Base-by-base conservation (phyloP, 1,140 invertebrate species). In the Calephelis virginiensis region DNA sequence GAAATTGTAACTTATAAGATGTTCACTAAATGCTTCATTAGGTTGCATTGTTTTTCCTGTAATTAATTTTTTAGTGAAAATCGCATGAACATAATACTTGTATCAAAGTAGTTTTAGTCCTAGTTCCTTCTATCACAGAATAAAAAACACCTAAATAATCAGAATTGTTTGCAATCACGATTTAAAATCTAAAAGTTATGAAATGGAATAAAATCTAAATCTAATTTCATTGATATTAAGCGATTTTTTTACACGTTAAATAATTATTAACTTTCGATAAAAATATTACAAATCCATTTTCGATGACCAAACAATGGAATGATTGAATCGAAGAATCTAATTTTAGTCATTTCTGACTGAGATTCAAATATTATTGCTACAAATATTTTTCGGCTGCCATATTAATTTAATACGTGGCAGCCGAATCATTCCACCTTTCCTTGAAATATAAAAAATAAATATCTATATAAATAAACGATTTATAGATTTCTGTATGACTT, bases 91-190 rank as follows among this genome's bases (percentile, higher is more conserved):
- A 59, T 56, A 56, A 56, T 56, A 56, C 53, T 38, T 37, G 53
- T 56, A 38, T 59, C 53, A 38, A n/a, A 59, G 10, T 37, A 49
- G 17, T 43, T 65, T 59, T 65, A 82, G 71, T 83, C 78, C 82
- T 86, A 89, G 75, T 78, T 85, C 28, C 28, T 28, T 28, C 85
- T 89, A 90, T 90, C 87, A 90, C 87, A 90, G 86, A 81, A 85
- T 85, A 85, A 88, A 77, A 84, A 76, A 77, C 77, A 78, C 68
- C 71, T 78, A 73, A 76, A 72, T 70, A 65, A 45, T 66, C 68
- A 72, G 68, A 77, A 75, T 73, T 75, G 65, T 71, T 64, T 63
- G 60, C 61, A 40, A 59, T 59, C 43, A 59, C 40, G 50, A 53
- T 45, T 59, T 59, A 72, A 49, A 45, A 69, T 53, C 63, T 59